Evolutionary conservation across 2,797 vertebrate genomes (phyloP), one percentile per base, ranked within the genome.

Genomic region (Paramormyrops hopkinsi): DNA sequence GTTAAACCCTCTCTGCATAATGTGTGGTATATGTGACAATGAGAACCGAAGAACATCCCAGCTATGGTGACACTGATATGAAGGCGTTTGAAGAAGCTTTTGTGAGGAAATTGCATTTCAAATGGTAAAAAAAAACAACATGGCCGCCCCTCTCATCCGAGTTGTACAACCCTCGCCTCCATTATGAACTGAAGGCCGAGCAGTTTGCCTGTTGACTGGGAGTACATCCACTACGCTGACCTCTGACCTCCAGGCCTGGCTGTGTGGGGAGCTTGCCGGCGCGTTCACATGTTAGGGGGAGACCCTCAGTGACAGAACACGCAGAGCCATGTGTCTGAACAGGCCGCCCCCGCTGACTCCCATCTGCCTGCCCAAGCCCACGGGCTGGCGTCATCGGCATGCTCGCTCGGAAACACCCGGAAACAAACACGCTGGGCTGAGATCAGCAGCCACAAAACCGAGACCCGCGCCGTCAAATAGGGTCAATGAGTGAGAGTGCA

Each of bases 331-430:
- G 54, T 48, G 33, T 65, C 86, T 65, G 56, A 69, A 88, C 87
- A 76, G 65, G 62, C 44, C n/a, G 29, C 76, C 44, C 44, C 62
- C 14, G 56, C 62, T 73, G 46, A 25, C 87, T 88, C 46, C 88
- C 65, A 88, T 88, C 88, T 88, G 88, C 37, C 65, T 53, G 48
- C 65, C 46, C 19, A 7, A 69, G 33, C 53, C 59, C 41, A 46
- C 62, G 22, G 65, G 62, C 87, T 50, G 87, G 62, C 33, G 25
- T 29, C 48, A 53, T 51, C 51, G 25, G 14, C 84, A 50, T 25
- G 22, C 84, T 50, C 50, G 5, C 84, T 25, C 25, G 11, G 44
- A 86, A 48, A 54, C 50, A 86, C 84, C n/a, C 84, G 48, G 44
- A 86, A 48, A 86, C 50, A 86, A 17, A 54, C 84, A 54, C 84